These are phyloP conservation scores for Horisme vitalbata DNA, from an alignment of 2,888 invertebrate genomes.

Conservation along the genomic window DNA sequence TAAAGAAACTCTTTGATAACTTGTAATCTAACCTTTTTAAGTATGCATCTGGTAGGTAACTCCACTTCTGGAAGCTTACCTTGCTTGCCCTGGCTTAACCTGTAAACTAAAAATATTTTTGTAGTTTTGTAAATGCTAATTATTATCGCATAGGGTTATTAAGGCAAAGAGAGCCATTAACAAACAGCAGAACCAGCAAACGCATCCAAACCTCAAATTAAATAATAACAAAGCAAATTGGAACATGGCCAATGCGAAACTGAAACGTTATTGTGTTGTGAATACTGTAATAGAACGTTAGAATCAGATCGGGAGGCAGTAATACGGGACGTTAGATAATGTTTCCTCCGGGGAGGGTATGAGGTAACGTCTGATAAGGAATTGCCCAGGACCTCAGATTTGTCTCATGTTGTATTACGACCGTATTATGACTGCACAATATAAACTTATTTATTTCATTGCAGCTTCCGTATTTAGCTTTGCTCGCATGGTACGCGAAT, in stretches of 20 bases:
- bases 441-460: constrained; percentile 39
- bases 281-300: constrained; percentile 52
- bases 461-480: too few relatives aligned
- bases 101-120: too few relatives aligned
- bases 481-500: too few relatives aligned
- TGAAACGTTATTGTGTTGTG: constrained; percentile 56
- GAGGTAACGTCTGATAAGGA: constrained; percentile 55
- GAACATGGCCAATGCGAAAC: constrained; percentile 42
- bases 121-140: too few relatives aligned
- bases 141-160: constrained; percentile 12
- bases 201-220: constrained; percentile 30
- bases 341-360: constrained; percentile 57
- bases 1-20: too few relatives aligned
- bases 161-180: constrained; percentile 24
- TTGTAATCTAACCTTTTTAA: too few relatives aligned
- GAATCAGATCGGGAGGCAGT: constrained; percentile 58
- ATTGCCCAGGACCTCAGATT: constrained; percentile 59
- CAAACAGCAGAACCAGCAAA: constrained; percentile 18
- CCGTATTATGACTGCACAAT: constrained; percentile 39
- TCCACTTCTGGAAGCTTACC: too few relatives aligned
- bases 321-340: constrained; percentile 61
- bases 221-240: constrained; percentile 34
- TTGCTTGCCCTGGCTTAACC: too few relatives aligned
- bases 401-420: constrained; percentile 49
- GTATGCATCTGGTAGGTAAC: too few relatives aligned